Conservation (phyloP, 1,140 invertebrate genomes). For the Himalopsyche phryganea region DNA sequence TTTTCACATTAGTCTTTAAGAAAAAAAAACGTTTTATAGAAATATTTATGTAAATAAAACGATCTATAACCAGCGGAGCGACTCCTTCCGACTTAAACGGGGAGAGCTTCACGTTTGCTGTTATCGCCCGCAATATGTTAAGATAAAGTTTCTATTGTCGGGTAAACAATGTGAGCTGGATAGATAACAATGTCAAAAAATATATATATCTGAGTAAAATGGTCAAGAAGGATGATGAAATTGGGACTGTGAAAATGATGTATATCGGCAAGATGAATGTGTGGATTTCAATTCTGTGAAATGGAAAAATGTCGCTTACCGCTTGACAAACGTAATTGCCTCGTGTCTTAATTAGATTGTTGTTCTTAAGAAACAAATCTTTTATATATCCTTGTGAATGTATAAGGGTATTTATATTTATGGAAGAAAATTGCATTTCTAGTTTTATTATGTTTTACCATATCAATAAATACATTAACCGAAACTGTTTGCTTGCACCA, state of each 20-base stretch:
- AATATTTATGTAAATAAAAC: constrained; percentile 30
- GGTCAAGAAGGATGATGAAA: too few species aligned
- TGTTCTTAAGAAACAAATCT: constrained; percentile 33
- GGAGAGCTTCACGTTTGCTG: constrained; percentile 14
- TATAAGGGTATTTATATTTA: constrained; percentile 28
- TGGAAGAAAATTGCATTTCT: constrained; percentile 31
- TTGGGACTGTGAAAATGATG: too few species aligned
- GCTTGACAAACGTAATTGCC: constrained; percentile 36
- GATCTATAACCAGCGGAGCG: constrained; percentile 22
- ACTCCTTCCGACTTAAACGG: neutral
- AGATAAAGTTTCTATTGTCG: too few species aligned
- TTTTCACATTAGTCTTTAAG: constrained; percentile 31
- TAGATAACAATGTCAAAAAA: too few species aligned
- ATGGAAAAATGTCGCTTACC: constrained; percentile 31
- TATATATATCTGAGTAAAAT: too few species aligned
- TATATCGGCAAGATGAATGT: neutral
- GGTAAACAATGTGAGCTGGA: too few species aligned
- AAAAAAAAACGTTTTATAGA: constrained; percentile 31
- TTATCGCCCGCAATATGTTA: constrained; percentile 17
- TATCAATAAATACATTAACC: constrained; percentile 30
- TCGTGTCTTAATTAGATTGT: constrained; percentile 35
- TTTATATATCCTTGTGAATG: constrained; percentile 25
- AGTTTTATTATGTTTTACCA: constrained; percentile 34
- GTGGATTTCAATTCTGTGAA: constrained; percentile 19
- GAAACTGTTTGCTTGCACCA: constrained; percentile 34